phyloP scores from a whole-genome alignment of 1,140 invertebrate species.

The Druon quercuslanigerum region DNA sequence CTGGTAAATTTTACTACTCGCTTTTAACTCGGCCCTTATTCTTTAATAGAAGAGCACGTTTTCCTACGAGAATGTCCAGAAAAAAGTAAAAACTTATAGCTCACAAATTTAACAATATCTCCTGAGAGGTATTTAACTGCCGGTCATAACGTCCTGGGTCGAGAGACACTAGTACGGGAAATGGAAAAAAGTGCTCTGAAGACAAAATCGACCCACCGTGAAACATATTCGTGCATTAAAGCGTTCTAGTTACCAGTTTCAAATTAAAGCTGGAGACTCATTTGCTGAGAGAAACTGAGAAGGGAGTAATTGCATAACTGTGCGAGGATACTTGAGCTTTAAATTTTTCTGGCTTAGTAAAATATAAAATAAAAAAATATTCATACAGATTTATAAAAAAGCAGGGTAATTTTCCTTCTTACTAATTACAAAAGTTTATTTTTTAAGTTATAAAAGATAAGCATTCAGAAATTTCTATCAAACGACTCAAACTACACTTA shows the following conservation, averaged over 20 bases:
- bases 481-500: too few species aligned
- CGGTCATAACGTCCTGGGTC: constrained; percentile 43
- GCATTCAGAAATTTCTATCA: too few species aligned
- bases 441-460: too few species aligned
- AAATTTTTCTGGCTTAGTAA: neutral
- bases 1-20: constrained; percentile 57
- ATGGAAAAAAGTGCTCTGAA: constrained; percentile 14
- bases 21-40: constrained; percentile 46
- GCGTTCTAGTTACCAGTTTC: neutral
- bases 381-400: too few species aligned
- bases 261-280: constrained; percentile 17
- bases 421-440: too few species aligned
- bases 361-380: too few species aligned
- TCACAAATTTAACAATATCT: constrained; percentile 64
- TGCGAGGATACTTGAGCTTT: neutral
- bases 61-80: constrained; percentile 46
- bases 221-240: constrained; percentile 10
- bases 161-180: neutral
- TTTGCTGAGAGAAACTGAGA: neutral
- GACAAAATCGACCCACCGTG: constrained; percentile 26
- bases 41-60: constrained; percentile 47
- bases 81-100: constrained; percentile 60
- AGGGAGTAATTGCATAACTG: neutral
- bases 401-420: too few species aligned
- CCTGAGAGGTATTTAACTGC: constrained; percentile 49